phyloP scores from a whole-genome alignment of 2,888 invertebrate species.

The Cyclophora punctaria region DNA sequence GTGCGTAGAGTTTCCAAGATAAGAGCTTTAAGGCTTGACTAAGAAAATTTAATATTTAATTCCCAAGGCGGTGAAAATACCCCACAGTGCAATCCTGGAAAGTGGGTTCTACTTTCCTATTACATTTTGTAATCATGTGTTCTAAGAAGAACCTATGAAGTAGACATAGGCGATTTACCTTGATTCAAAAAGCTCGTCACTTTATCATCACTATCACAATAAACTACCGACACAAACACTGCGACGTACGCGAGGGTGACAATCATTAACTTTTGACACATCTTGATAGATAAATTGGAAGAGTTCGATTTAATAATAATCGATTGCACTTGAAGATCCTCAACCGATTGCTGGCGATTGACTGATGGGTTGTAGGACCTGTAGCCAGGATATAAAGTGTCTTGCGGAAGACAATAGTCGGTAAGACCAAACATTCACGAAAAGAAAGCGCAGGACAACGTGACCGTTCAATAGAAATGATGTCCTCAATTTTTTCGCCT shows the following conservation, averaged over 20 bases:
- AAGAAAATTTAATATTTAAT: too few species aligned
- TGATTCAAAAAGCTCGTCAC: conserved; percentile 32
- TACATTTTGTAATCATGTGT: too few species aligned
- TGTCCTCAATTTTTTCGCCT: conserved; percentile 50
- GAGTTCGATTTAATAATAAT: conserved; percentile 12
- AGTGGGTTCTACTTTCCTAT: too few species aligned
- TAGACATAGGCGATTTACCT: conserved; percentile 31
- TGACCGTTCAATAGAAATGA: conserved; percentile 62
- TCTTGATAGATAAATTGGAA: conserved; percentile 11
- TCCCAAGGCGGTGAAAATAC: too few species aligned
- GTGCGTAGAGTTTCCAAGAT: too few species aligned
- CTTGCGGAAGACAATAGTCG: conserved; percentile 62
- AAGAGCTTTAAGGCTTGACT: too few species aligned
- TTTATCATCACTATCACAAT: conserved; percentile 38
- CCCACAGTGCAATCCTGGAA: too few species aligned
- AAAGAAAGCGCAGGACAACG: conserved; percentile 71
- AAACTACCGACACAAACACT: conserved; percentile 49
- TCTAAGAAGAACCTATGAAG: too few species aligned
- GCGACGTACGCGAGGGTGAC: conserved; percentile 49
- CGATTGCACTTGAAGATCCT: conserved; percentile 29
- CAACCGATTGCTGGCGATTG: conserved; percentile 43
- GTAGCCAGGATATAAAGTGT: conserved; percentile 68
- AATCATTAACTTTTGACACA: conserved; percentile 57
- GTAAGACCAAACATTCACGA: conserved; percentile 53
- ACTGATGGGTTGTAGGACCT: conserved; percentile 55